phyloP scores from a whole-genome alignment of 1,140 invertebrate species.

The Drosophila pectinifera region DNA sequence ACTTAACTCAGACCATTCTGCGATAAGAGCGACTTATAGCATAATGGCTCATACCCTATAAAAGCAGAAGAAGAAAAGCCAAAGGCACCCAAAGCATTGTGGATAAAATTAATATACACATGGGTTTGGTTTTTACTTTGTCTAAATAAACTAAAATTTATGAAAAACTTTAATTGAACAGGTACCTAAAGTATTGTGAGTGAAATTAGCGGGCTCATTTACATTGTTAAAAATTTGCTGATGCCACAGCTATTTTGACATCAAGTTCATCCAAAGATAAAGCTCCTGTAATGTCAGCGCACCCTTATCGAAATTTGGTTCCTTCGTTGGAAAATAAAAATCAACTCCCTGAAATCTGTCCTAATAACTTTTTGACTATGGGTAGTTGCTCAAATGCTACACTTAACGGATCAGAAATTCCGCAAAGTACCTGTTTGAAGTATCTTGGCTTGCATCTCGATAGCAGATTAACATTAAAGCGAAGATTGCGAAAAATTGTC shows the following conservation, averaged over 20 bases:
- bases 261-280: slow-evolving; percentile 10
- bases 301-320: slow-evolving; percentile 31
- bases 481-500: too few relatives aligned
- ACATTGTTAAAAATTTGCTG: slow-evolving; percentile 9
- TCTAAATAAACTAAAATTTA: too few relatives aligned
- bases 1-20: too few relatives aligned
- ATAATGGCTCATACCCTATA: too few relatives aligned
- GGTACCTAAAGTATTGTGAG: too few relatives aligned
- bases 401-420: slow-evolving; percentile 31
- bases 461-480: slow-evolving; percentile 27
- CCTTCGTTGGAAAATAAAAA: slow-evolving; percentile 30
- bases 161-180: too few relatives aligned
- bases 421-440: slow-evolving; percentile 19
- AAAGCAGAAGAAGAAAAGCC: too few relatives aligned
- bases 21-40: too few relatives aligned
- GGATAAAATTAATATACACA: too few relatives aligned
- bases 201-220: too few relatives aligned
- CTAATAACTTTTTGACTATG: slow-evolving; percentile 27
- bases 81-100: too few relatives aligned
- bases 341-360: slow-evolving; percentile 26
- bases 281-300: slow-evolving; percentile 25
- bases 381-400: slow-evolving; percentile 21
- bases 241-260: slow-evolving; percentile 17
- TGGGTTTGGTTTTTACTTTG: too few relatives aligned
- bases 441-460: slow-evolving; percentile 17